phyloP scores from a whole-genome alignment of 2,888 invertebrate genomes.

The Panopea generosa region DNA sequence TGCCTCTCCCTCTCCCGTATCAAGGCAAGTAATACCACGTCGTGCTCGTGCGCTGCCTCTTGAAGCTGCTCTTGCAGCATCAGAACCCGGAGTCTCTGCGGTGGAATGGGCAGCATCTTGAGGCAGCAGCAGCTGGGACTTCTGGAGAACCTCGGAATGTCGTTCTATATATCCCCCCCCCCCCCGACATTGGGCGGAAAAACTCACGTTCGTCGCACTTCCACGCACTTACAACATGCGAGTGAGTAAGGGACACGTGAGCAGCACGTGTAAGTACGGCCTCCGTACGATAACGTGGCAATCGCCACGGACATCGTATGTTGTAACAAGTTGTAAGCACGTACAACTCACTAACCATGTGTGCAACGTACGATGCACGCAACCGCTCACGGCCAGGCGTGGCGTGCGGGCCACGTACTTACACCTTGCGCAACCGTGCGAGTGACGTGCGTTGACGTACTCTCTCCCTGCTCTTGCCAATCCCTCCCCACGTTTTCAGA shows the following conservation, averaged over 20 bases:
- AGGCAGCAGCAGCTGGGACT: slow-evolving; percentile 14
- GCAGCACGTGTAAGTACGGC: slow-evolving; percentile 16
- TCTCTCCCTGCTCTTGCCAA: slow-evolving; percentile 13
- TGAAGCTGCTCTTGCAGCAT: slow-evolving; percentile 14
- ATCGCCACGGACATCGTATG: slow-evolving; percentile 9
- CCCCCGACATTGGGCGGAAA: neutral
- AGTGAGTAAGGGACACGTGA: slow-evolving; percentile 1
- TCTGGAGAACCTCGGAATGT: slow-evolving; percentile 10
- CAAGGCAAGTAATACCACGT: slow-evolving; percentile 18
- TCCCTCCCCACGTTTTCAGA: slow-evolving; percentile 16
- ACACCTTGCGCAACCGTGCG: slow-evolving; percentile 16
- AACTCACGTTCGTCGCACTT: slow-evolving; percentile 5
- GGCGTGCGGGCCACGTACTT: slow-evolving; percentile 22
- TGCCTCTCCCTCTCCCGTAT: slow-evolving; percentile 13
- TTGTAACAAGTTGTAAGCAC: slow-evolving; percentile 10
- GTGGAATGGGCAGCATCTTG: slow-evolving; percentile 15
- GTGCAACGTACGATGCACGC: slow-evolving; percentile 23
- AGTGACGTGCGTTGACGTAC: slow-evolving; percentile 21
- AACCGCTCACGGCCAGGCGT: slow-evolving; percentile 16
- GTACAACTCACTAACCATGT: slow-evolving; percentile 19
- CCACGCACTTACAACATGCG: slow-evolving; percentile 7
- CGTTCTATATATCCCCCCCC: neutral
- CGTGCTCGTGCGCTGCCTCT: slow-evolving; percentile 13
- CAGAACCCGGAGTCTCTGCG: slow-evolving; percentile 8
- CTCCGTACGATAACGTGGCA: slow-evolving; percentile 7